Evolutionary conservation across 2,888 invertebrate genomes (phyloP), one percentile per base, ranked within the genome.

Genomic region (Gortyna flavago): DNA sequence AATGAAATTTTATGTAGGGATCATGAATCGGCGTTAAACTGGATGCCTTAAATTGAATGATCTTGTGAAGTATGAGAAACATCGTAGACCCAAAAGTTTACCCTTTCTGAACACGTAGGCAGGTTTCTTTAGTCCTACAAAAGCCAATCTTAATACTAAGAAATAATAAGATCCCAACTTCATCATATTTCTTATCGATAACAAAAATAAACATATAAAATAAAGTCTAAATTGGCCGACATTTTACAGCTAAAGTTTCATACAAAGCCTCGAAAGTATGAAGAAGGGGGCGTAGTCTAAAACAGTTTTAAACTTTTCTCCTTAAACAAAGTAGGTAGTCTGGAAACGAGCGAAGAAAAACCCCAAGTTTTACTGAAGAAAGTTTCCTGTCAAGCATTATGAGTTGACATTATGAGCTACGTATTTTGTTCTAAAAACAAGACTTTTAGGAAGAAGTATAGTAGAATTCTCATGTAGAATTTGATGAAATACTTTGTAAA

Each of bases 301-400:
- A 88, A 85, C 79, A 44, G 85, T 88, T 88, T 61, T 32, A 57
- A 87, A 87, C 83, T 85, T 88, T 88, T 75, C 80, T 59, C 80
- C 79, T 85, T 81, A 87, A 79, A 85, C 66, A 85, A 83, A 87
- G 80, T 80, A 68, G 57, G 65, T 29, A 77, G 62, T 66, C 59
- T 81, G 75, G 32, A 62, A 87, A 79, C 71, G 81, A 78, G 72
- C 61, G 29, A 69, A 70, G 77, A 75, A 88, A 87, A 79, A 76
- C 80, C 72, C 54, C 41, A 77, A 80, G 79, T 85, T 76, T 72
- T 75, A 79, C n/a, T 74, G 16, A 70, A 70, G 41, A 51, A 83
- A 87, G 44, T 84, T 80, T 59, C 41, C 77, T 80, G 75, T 69
- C 69, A 73, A 81, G 74, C 32, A 62, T 57, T 62, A 57, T 66